Conservation (phyloP, 2,888 invertebrate genomes). For the Drosophila niveifrons region DNA sequence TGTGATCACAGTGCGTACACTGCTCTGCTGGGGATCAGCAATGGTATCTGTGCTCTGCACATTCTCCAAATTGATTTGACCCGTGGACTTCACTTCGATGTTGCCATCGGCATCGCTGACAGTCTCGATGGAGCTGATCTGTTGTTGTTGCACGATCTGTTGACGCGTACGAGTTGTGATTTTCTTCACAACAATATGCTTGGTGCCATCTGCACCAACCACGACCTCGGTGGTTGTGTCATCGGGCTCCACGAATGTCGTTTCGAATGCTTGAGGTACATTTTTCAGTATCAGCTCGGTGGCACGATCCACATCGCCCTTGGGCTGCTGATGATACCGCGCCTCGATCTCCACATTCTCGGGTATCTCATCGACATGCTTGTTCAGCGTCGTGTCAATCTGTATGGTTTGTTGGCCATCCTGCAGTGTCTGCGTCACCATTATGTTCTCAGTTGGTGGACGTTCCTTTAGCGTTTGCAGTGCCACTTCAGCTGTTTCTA, state of each 20-base stretch:
- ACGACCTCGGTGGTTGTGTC: conserved; percentile 93
- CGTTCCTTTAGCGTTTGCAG: conserved; percentile 84
- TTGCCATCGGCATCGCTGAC: conserved; percentile 87
- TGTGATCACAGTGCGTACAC: conserved; percentile 84
- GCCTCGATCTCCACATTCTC: conserved; percentile 90
- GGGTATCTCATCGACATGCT: conserved; percentile 86
- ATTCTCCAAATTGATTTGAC: conserved; percentile 89
- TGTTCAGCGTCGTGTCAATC: conserved; percentile 89
- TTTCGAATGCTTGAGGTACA: conserved; percentile 92
- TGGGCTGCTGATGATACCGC: conserved; percentile 88
- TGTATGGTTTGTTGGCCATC: conserved; percentile 90
- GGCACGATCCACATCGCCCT: conserved; percentile 86
- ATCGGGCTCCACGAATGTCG: conserved; percentile 92
- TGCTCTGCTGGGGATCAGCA: conserved; percentile 87
- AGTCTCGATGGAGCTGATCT: conserved; percentile 87
- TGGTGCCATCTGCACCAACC: conserved; percentile 92
- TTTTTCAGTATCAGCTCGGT: conserved; percentile 91
- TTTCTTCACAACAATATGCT: conserved; percentile 91
- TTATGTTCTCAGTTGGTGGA: conserved; percentile 88
- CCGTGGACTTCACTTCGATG: conserved; percentile 87
- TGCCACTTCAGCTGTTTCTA: conserved; percentile 81
- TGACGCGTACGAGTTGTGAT: conserved; percentile 89
- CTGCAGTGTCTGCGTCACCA: conserved; percentile 88
- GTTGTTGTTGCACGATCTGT: conserved; percentile 88
- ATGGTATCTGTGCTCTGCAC: conserved; percentile 69